These are phyloP conservation scores for Schizopygopsis malacanthus DNA, from an alignment of 2,797 vertebrate genomes.

Conservation along the genomic window DNA sequence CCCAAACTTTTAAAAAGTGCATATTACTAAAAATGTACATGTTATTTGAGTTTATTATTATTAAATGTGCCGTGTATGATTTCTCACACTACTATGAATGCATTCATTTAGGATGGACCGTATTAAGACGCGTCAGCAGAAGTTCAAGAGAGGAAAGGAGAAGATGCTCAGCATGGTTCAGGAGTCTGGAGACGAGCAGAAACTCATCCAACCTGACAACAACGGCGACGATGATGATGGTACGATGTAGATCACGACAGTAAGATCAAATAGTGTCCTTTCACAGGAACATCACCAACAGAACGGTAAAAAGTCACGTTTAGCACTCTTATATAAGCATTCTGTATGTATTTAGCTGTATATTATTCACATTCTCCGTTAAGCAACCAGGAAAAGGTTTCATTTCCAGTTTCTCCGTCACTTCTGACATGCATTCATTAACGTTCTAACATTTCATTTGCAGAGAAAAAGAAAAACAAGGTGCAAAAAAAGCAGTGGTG, in stretches of 20 bases:
- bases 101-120: constrained; percentile 93
- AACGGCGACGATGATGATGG: constrained; percentile 87
- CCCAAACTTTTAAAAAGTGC: not conserved
- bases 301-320: not conserved
- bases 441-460: constrained; percentile 96
- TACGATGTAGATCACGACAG: constrained; percentile 62
- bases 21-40: not conserved
- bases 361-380: not conserved
- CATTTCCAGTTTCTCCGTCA: constrained; percentile 22
- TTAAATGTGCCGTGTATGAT: not conserved
- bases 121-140: constrained; percentile 97
- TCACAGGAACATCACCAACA: not conserved
- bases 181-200: constrained; percentile 87
- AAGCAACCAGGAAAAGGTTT: not conserved
- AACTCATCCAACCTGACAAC: constrained; percentile 80
- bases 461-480: constrained; percentile 99
- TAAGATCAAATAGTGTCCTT: not conserved
- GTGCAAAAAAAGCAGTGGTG: constrained; percentile 99
- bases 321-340: not conserved
- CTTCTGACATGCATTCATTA: constrained; percentile 71
- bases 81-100: constrained; percentile 49
- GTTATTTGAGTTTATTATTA: not conserved
- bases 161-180: constrained; percentile 92
- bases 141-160: constrained; percentile 98
- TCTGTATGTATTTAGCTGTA: not conserved